phyloP scores from a whole-genome alignment of 2,888 invertebrate species.

The Tinea trinotella region DNA sequence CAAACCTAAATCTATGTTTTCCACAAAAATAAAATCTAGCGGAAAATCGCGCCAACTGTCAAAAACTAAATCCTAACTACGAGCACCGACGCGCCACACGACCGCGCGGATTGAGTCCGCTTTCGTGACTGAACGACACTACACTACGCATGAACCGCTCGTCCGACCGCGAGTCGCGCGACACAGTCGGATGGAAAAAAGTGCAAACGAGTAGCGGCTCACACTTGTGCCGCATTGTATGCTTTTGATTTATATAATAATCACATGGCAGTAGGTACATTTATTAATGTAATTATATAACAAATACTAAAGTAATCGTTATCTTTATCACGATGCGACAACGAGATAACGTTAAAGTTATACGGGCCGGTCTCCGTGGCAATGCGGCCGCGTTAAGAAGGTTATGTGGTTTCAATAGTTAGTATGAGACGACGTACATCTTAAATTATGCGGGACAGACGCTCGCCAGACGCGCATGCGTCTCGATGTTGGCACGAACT shows the following conservation, averaged over 20 bases:
- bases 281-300: constrained; percentile 50
- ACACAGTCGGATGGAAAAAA: constrained; percentile 3
- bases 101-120: constrained; percentile 66
- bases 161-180: neutral
- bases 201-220: constrained; percentile 15
- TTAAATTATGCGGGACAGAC: constrained; percentile 63
- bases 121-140: constrained; percentile 49
- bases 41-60: constrained; percentile 70
- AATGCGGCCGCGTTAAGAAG: constrained; percentile 39
- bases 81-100: constrained; percentile 67
- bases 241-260: constrained; percentile 56
- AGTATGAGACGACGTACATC: constrained; percentile 51
- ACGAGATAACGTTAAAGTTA: constrained; percentile 27
- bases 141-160: constrained; percentile 32
- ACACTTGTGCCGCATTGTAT: constrained; percentile 49
- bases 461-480: constrained; percentile 69
- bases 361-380: constrained; percentile 7
- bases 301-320: constrained; percentile 53
- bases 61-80: constrained; percentile 66
- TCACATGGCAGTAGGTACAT: constrained; percentile 41
- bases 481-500: constrained; percentile 46
- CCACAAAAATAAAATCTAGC: constrained; percentile 55
- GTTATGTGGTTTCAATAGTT: constrained; percentile 32
- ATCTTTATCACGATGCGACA: constrained; percentile 65
- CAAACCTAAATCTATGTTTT: constrained; percentile 69